Base-by-base conservation (phyloP, 2,113 vertebrate species). In the Actenoides lindsayi region DNA sequence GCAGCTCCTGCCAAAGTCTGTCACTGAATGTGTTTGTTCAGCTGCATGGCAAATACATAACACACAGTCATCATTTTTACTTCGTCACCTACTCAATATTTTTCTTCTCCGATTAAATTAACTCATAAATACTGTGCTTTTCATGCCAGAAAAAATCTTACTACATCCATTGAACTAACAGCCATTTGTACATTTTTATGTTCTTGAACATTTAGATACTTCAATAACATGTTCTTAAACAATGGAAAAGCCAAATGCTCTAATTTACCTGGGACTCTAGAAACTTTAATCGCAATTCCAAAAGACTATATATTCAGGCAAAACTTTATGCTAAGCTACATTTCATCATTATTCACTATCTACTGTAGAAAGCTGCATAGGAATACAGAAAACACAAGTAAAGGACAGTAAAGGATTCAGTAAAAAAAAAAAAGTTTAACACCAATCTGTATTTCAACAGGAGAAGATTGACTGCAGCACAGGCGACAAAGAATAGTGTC, bases 1-100 rank as follows among this genome's bases (percentile, higher is more conserved):
- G 97, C 97, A 92, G 94, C 74, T 96, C 94, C 95, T 97, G 95
- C 97, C 97, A 98, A 96, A 93, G 88, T 96, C 93, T 96, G 95
- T 96, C 96, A 82, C n/a, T 91, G 96, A 98, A 97, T 87, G 68
- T 98, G 97, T 98, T 98, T 98, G 97, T 97, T 98, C 98, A 98
- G 97, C 98, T 98, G 97, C 94, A 78, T 97, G 95, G 97, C 92
- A 97, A 98, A 87, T 97, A 88, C 77, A 97, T 97, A 98, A 97
- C 96, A 97, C 93, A 95, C 20, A 96, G 96, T 97, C 98, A 98
- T 98, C 95, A 96, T 98, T 98, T 97, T 98, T 95, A 95, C 81
- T 93, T 96, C 53, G 20, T 95, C 97, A 97, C 94, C 97, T 97
- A 98, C 97, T 98, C 97, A 96, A 95, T 97, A 97, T 96, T 97